These are phyloP conservation scores for Melanotaenia boesemani DNA, from an alignment of 2,797 vertebrate genomes.

Conservation along the genomic window DNA sequence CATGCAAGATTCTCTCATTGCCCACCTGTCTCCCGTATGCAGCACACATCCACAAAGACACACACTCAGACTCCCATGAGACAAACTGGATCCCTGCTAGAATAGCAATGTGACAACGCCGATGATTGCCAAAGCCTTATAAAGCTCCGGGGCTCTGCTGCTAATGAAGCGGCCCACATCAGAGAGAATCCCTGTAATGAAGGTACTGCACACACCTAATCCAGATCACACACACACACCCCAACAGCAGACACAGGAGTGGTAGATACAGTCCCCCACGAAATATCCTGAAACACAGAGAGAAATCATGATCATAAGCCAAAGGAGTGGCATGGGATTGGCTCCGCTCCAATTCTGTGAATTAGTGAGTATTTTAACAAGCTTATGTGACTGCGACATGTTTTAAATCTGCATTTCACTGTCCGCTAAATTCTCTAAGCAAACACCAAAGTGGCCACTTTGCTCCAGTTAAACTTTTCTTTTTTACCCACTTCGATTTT, in stretches of 20 bases:
- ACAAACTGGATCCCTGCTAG: conserved; percentile 41
- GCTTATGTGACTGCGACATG: conserved; percentile 32
- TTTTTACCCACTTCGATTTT: neutral
- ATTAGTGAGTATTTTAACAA: conserved; percentile 57
- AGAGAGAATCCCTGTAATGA: conserved; percentile 69
- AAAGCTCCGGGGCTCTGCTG: conserved; percentile 53
- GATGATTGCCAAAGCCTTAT: conserved; percentile 70
- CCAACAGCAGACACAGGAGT: conserved; percentile 18
- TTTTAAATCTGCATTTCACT: conserved; percentile 7
- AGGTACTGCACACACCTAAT: conserved; percentile 58
- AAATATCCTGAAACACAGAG: conserved; percentile 20
- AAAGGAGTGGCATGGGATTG: conserved; percentile 39
- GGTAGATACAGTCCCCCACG: conserved; percentile 28
- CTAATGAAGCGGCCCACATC: conserved; percentile 76
- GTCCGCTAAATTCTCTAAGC: conserved; percentile 28
- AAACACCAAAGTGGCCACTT: conserved; percentile 26
- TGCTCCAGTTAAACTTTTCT: conserved; percentile 20
- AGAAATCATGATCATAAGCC: conserved; percentile 42
- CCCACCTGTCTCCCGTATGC: conserved; percentile 39
- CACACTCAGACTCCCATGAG: conserved; percentile 44
- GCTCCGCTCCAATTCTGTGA: conserved; percentile 46
- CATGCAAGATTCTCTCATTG: neutral
- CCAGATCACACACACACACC: conserved; percentile 29
- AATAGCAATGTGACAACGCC: conserved; percentile 71
- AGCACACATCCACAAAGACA: conserved; percentile 16